phyloP scores from a whole-genome alignment of 1,140 invertebrate species.

The Bombus pascuorum region DNA sequence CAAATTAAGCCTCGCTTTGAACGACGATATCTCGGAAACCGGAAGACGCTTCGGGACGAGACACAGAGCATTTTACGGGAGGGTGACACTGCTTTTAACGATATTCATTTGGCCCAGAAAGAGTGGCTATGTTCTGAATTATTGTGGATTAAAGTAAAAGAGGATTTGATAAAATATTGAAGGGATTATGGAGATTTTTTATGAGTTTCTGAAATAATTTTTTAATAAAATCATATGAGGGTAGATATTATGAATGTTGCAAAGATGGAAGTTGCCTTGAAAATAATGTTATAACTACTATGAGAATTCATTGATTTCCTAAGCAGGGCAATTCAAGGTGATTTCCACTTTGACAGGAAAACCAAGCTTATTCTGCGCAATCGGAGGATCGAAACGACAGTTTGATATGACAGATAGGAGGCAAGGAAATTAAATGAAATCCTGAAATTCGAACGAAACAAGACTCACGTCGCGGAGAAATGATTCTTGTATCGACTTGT shows the following conservation, averaged over 20 bases:
- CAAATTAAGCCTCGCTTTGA: background rate
- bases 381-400: background rate
- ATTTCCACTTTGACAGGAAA: background rate
- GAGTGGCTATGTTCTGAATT: background rate
- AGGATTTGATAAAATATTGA: background rate
- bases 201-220: no score
- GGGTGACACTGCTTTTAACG: background rate
- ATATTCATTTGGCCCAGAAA: background rate
- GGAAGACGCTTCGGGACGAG: background rate
- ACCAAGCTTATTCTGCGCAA: background rate
- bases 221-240: no score
- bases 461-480: background rate
- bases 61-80: background rate
- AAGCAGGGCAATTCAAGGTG: background rate
- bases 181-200: rapidly evolving
- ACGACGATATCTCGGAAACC: background rate
- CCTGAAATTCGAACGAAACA: background rate
- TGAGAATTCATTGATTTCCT: background rate
- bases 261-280: no score
- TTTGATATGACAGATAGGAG: slow-evolving; percentile 6
- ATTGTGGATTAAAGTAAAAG: background rate
- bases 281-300: background rate
- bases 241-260: no score
- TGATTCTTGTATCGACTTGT: background rate
- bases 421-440: slow-evolving; percentile 12